A percentile compares a stretch with the other conserved stretches of the same genome.
These are phyloP conservation scores for Euproctis similis DNA, from an alignment of 2,888 invertebrate genomes.

Conservation along the genomic window DNA sequence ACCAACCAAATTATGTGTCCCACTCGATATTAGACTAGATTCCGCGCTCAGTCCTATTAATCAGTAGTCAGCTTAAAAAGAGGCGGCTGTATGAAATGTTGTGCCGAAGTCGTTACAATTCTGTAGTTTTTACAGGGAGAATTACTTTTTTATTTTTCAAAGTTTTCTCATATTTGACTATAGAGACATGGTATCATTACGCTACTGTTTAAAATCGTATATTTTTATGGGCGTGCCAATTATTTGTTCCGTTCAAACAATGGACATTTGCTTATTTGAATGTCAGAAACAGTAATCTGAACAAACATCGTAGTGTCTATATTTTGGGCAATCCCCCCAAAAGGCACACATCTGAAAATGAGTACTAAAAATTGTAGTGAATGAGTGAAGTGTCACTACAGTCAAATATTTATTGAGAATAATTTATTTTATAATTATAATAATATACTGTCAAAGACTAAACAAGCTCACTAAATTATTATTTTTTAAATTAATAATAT, in stretches of 20 bases:
- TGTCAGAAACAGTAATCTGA: too few relatives aligned
- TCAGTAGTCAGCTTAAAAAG: slow-evolving; percentile 4
- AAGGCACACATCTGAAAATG: too few relatives aligned
- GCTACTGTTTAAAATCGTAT: background rate
- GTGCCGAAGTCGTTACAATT: slow-evolving; percentile 11
- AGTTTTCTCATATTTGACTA: background rate
- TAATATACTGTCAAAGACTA: slow-evolving; percentile 10
- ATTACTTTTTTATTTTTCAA: slow-evolving; percentile 3
- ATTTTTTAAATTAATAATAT: slow-evolving; percentile 7
- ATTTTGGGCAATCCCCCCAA: too few relatives aligned
- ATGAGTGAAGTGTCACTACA: too few relatives aligned
- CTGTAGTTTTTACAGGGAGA: slow-evolving; percentile 13
- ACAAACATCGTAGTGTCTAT: too few relatives aligned
- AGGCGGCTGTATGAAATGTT: slow-evolving; percentile 7
- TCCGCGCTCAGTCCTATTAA: slow-evolving; percentile 1
- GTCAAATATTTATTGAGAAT: background rate
- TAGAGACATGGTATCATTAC: background rate
- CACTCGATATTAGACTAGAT: too few relatives aligned
- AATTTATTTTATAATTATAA: slow-evolving; percentile 4
- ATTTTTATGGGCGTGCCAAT: too few relatives aligned
- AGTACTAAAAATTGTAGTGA: too few relatives aligned
- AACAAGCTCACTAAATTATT: slow-evolving; percentile 8
- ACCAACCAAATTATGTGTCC: too few relatives aligned
- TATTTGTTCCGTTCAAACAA: too few relatives aligned
- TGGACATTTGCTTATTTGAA: too few relatives aligned